A percentile compares a stretch with the other conserved stretches of the same genome.
Conservation (phyloP, 2,113 vertebrate species). For the Elanus axillaris region DNA sequence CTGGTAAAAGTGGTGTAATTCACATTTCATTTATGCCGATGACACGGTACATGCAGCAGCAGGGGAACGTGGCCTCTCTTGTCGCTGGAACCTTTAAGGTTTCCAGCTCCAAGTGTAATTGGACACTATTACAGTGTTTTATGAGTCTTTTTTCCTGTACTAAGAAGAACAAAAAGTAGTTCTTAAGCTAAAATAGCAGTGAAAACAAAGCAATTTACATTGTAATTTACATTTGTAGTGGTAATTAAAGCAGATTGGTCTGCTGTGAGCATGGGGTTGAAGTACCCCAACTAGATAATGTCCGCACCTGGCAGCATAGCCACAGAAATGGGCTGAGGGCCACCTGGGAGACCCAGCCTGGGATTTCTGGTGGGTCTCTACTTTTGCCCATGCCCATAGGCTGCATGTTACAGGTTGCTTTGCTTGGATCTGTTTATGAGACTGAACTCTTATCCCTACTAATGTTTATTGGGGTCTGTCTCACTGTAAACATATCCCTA, state of each 20-base stretch:
- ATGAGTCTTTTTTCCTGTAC: neutral
- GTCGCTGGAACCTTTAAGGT: neutral
- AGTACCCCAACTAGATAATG: fast-evolving
- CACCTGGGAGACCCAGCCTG: neutral
- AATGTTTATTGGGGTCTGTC: neutral
- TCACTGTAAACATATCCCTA: neutral
- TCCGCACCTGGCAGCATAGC: neutral
- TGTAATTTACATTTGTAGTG: neutral
- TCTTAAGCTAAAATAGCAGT: neutral
- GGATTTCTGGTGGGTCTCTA: neutral
- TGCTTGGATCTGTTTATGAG: neutral
- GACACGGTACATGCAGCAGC: neutral
- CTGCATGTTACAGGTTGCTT: fast-evolving
- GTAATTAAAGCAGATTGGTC: neutral
- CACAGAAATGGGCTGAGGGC: neutral
- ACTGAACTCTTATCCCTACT: neutral
- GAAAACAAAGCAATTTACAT: neutral
- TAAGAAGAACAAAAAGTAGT: neutral
- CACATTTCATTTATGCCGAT: neutral
- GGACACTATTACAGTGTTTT: neutral
- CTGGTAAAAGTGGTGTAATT: neutral
- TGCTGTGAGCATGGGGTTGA: fast-evolving
- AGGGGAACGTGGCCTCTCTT: neutral
- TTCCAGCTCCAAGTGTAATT: neutral
- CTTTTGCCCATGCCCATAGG: fast-evolving